Evolutionary conservation across 2,888 invertebrate species (phyloP).

Genomic region (Lissonota sp.): DNA sequence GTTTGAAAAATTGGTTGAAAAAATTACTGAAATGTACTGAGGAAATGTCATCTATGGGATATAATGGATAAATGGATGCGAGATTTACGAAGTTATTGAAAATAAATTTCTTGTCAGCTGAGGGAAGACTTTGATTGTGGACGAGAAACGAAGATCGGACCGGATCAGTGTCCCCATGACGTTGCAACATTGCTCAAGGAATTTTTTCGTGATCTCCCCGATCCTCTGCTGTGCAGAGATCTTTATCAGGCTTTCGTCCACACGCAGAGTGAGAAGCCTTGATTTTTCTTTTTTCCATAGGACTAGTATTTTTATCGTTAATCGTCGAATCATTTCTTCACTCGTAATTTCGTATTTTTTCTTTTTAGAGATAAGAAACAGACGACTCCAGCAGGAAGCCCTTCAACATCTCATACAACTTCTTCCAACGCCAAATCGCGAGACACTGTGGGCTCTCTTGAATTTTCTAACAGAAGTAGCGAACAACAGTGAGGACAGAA

Average conservation of each 20-base stretch:
- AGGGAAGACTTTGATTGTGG: constrained; percentile 96
- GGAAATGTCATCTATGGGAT: background rate
- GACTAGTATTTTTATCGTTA: background rate
- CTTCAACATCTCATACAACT: constrained; percentile 93
- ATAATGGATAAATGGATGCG: background rate
- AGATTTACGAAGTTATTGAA: background rate
- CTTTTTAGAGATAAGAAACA: constrained; percentile 90
- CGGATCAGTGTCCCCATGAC: constrained; percentile 95
- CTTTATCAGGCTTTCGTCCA: constrained; percentile 95
- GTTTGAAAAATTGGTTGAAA: constrained; percentile 7
- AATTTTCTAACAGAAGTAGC: constrained; percentile 93
- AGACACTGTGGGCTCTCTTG: constrained; percentile 93
- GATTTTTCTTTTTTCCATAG: background rate
- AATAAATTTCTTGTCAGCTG: constrained; percentile 86
- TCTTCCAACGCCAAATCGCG: constrained; percentile 94
- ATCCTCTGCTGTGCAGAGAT: constrained; percentile 95
- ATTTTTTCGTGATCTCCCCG: constrained; percentile 96
- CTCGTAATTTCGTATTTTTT: background rate
- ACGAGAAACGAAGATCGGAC: constrained; percentile 89
- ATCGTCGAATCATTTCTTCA: background rate
- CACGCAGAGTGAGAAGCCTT: constrained; percentile 91
- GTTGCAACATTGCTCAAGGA: constrained; percentile 97
- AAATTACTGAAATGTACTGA: no score
- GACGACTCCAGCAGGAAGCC: constrained; percentile 92
- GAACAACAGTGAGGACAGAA: constrained; percentile 88